Evolutionary conservation across 2,888 invertebrate species (phyloP).

Genomic region (Caradrina kadenii): DNA sequence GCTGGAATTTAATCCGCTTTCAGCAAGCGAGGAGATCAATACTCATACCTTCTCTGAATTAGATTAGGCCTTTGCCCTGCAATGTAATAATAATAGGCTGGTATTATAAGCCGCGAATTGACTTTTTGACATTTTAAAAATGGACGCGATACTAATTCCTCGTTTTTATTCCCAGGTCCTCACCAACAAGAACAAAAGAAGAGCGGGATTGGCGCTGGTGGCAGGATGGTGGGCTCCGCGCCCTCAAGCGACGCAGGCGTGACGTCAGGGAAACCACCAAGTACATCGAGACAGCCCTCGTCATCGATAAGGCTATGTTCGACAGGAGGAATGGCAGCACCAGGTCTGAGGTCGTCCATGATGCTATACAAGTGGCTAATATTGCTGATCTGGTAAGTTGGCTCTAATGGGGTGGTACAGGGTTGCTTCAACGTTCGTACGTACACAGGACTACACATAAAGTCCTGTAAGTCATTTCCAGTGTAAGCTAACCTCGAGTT

Average conservation of each 20-base stretch:
- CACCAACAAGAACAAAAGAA: slow-evolving; percentile 71
- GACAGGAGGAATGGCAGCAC: slow-evolving; percentile 97
- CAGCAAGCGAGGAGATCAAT: too few relatives aligned
- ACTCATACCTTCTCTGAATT: too few relatives aligned
- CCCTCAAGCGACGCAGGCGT: slow-evolving; percentile 87
- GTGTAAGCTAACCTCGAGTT: too few relatives aligned
- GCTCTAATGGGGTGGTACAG: too few relatives aligned
- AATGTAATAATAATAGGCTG: too few relatives aligned
- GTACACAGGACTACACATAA: too few relatives aligned
- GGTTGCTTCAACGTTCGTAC: too few relatives aligned
- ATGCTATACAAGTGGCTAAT: slow-evolving; percentile 99
- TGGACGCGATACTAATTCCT: not conserved
- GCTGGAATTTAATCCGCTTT: too few relatives aligned
- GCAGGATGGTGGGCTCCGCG: slow-evolving; percentile 80
- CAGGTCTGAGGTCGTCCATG: slow-evolving; percentile 96
- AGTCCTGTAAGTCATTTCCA: too few relatives aligned
- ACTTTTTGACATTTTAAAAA: too few relatives aligned
- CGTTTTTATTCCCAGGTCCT: slow-evolving; percentile 64
- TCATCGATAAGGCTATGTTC: slow-evolving; percentile 99
- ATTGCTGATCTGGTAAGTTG: slow-evolving; percentile 98
- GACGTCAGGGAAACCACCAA: slow-evolving; percentile 98
- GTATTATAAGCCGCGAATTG: too few relatives aligned
- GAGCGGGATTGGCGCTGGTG: slow-evolving; percentile 84
- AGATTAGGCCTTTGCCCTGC: too few relatives aligned
- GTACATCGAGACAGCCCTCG: slow-evolving; percentile 98